Conservation (phyloP, 1,140 invertebrate species). For the Idris sp. region DNA sequence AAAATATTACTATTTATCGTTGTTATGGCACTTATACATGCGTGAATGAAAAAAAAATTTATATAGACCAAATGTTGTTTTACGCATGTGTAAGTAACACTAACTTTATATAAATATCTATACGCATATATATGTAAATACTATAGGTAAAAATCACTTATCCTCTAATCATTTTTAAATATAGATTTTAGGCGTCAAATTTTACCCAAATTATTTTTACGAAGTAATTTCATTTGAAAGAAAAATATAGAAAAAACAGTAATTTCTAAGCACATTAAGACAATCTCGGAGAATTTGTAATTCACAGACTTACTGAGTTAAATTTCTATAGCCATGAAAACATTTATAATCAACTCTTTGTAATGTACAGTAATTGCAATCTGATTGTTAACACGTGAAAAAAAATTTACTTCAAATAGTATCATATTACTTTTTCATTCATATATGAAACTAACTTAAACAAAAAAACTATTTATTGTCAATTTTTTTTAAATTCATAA, state of each 20-base stretch:
- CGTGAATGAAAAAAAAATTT: no score
- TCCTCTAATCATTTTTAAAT: slow-evolving; percentile 20
- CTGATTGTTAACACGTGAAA: no score
- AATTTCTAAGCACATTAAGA: slow-evolving; percentile 36
- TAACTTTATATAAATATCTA: slow-evolving; percentile 26
- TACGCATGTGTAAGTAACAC: slow-evolving; percentile 28
- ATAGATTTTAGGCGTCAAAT: slow-evolving; percentile 13
- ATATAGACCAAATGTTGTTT: slow-evolving; percentile 5
- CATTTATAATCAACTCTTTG: no score
- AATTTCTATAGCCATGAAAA: not conserved
- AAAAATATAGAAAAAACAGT: slow-evolving; percentile 13
- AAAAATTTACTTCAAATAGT: no score
- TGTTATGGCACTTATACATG: slow-evolving; percentile 27
- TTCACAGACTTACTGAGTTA: slow-evolving; percentile 7
- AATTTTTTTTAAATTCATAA: no score
- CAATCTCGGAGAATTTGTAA: slow-evolving; percentile 32
- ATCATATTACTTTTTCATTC: no score
- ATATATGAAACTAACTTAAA: no score
- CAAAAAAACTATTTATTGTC: no score
- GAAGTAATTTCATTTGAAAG: slow-evolving; percentile 13
- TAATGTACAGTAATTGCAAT: no score
- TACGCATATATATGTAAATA: slow-evolving; percentile 1
- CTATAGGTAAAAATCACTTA: slow-evolving; percentile 2
- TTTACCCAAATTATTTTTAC: slow-evolving; percentile 22
- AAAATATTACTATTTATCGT: slow-evolving; percentile 7